Base-by-base conservation (phyloP, 2,113 vertebrate genomes). In the Narcine bancroftii region DNA sequence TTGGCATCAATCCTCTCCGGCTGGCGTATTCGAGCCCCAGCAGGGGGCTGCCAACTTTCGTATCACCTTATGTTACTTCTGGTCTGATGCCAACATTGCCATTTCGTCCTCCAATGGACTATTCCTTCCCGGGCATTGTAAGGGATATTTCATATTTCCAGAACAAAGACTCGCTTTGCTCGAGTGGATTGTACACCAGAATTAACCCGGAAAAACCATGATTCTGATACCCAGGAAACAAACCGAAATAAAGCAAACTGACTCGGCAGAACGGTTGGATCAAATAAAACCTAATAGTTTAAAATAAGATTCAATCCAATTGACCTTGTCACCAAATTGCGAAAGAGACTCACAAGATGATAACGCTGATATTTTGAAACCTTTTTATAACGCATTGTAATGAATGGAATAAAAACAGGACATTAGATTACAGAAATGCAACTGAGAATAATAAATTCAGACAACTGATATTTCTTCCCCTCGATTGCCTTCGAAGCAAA, bases 51-150 rank as follows among this genome's bases (percentile, higher is more conserved):
- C 93, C 97, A 76, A 94, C 96, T 21, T 96, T 97, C 50, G 94
- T 97, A 95, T 95, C 97, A 0, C 97, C 97, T 0, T 97, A 97
- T 76, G 92, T 98, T 93, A 95, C 96, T 0, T 95, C 97, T 36
- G 96, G 97, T 56, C 93, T 97, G 89, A 95, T 97, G 94, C 97
- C 97, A 3, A 92, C 96, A n/a, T 95, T 97, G 69, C 96, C 97
- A 92, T 95, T 97, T 91, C 95, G 94, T 13, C 96, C 97, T 13
- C 93, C 94, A 6, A 73, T 97, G 94, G 97, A 97, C 95, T 97
- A 96, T 92, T 94, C 96, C 0, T 96, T 97, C 92, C 96, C 97
- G 6, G 95, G 96, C 92, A 94, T 97, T 94, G 95, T 97, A 89
- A 95, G 96, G 92, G 96, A 97, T 93, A 93, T 96, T 2, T 95